A percentile compares a stretch with the other conserved stretches of the same genome.
phyloP scores from a whole-genome alignment of 2,888 invertebrate genomes.

The Synergus gifuensis region DNA sequence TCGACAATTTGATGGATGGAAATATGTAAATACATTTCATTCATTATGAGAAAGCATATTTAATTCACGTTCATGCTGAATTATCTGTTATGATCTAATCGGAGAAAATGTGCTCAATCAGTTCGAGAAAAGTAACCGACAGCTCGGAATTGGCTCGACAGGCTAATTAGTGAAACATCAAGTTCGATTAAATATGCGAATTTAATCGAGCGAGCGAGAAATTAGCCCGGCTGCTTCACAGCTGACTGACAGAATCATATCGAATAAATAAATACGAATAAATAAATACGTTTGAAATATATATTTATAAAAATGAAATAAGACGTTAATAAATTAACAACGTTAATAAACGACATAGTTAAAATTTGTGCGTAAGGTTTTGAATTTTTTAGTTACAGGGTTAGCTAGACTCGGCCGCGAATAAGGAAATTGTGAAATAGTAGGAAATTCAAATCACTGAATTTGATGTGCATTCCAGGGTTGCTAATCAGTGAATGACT shows the following conservation, averaged over 20 bases:
- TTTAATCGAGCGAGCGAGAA: constrained; percentile 30
- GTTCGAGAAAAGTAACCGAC: constrained; percentile 28
- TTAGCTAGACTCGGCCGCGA: no score
- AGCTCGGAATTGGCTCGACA: constrained; percentile 26
- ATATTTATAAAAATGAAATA: not conserved
- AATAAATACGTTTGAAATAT: not conserved
- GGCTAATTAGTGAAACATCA: constrained; percentile 36
- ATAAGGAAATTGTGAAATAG: no score
- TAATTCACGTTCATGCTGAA: constrained; percentile 1
- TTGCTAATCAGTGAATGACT: constrained; percentile 16
- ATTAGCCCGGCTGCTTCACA: not conserved
- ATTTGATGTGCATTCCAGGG: not conserved
- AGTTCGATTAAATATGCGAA: constrained; percentile 35
- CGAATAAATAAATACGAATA: no score
- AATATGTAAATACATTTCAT: not conserved
- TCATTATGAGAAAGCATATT: not conserved
- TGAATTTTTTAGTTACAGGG: no score
- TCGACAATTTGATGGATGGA: not conserved
- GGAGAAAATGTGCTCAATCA: constrained; percentile 27
- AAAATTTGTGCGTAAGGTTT: no score
- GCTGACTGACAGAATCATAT: not conserved
- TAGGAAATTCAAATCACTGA: not conserved
- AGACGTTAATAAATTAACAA: not conserved
- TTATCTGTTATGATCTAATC: constrained; percentile 5
- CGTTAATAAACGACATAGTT: no score